These are phyloP conservation scores for Philopotamus ludificatus DNA, from an alignment of 1,140 invertebrate species.

Conservation along the genomic window DNA sequence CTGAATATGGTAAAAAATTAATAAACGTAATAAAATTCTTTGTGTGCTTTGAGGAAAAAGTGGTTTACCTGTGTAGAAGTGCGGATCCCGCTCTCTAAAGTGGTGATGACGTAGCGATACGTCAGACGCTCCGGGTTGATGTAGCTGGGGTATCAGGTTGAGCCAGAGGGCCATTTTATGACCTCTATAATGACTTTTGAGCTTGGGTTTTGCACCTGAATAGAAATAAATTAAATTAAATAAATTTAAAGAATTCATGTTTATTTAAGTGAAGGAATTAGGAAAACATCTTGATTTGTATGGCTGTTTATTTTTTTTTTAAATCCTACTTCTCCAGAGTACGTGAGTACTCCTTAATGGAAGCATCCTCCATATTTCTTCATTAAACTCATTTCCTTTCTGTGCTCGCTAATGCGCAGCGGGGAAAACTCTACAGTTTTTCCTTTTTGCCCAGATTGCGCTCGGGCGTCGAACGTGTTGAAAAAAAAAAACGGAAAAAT, in stretches of 20 bases:
- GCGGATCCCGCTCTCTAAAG: slow-evolving; percentile 69
- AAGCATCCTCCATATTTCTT: background rate
- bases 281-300: too few species aligned
- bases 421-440: background rate
- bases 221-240: slow-evolving; percentile 6
- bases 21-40: background rate
- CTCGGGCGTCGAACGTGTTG: background rate
- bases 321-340: too few species aligned
- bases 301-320: too few species aligned
- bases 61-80: slow-evolving; percentile 68
- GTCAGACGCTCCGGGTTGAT: slow-evolving; percentile 73
- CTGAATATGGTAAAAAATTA: slow-evolving; percentile 16
- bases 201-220: slow-evolving; percentile 67
- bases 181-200: slow-evolving; percentile 82
- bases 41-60: background rate
- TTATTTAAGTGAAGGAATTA: too few species aligned
- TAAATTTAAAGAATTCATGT: too few species aligned
- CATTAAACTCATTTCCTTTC: background rate
- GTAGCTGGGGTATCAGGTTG: slow-evolving; percentile 83
- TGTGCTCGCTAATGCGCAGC: background rate
- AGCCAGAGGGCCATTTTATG: slow-evolving; percentile 93
- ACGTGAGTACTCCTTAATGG: too few species aligned
- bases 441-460: background rate
- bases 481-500: background rate
- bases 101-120: slow-evolving; percentile 76